Percentiles rank a stretch among this genome's conserved stretches.
Evolutionary conservation across 1,140 invertebrate genomes (phyloP).

Genomic region (Calosoma granatense): DNA sequence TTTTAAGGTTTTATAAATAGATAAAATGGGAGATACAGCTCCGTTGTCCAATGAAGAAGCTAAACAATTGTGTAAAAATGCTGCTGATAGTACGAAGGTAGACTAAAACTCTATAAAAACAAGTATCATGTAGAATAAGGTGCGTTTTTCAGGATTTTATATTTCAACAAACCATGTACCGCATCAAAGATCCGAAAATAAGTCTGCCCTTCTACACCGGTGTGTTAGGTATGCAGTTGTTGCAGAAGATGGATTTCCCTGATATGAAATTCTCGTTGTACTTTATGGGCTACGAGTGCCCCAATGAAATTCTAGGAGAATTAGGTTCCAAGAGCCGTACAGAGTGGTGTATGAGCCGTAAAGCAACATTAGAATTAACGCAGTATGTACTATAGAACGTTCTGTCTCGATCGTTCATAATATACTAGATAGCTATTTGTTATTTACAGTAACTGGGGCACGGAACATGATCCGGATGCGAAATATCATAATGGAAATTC

Average conservation of each 20-base stretch:
- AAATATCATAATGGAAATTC: slow-evolving; percentile 85
- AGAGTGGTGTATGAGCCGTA: slow-evolving; percentile 69
- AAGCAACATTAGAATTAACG: slow-evolving; percentile 85
- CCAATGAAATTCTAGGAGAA: slow-evolving; percentile 61
- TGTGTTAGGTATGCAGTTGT: slow-evolving; percentile 80
- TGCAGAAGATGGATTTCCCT: slow-evolving; percentile 83
- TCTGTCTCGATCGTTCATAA: too few relatives aligned
- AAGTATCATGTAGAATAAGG: background rate
- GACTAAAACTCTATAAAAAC: slow-evolving; percentile 12
- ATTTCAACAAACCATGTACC: slow-evolving; percentile 93
- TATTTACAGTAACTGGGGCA: slow-evolving; percentile 82
- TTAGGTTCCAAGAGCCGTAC: slow-evolving; percentile 46
- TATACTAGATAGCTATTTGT: background rate
- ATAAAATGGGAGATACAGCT: slow-evolving; percentile 21
- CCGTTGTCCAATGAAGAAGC: slow-evolving; percentile 49
- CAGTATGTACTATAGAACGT: slow-evolving; percentile 57
- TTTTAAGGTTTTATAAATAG: too few relatives aligned
- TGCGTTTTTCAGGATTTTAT: slow-evolving; percentile 63
- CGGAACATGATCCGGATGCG: slow-evolving; percentile 68
- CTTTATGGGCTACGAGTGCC: slow-evolving; percentile 86
- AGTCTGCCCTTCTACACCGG: slow-evolving; percentile 85
- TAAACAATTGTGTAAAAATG: slow-evolving; percentile 49
- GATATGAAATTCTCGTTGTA: slow-evolving; percentile 85
- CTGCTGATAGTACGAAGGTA: slow-evolving; percentile 53
- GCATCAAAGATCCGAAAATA: slow-evolving; percentile 82